Evolutionary conservation across 2,888 invertebrate species (phyloP), one percentile per base, ranked within the genome.

Genomic region (Andrena bicolor): DNA sequence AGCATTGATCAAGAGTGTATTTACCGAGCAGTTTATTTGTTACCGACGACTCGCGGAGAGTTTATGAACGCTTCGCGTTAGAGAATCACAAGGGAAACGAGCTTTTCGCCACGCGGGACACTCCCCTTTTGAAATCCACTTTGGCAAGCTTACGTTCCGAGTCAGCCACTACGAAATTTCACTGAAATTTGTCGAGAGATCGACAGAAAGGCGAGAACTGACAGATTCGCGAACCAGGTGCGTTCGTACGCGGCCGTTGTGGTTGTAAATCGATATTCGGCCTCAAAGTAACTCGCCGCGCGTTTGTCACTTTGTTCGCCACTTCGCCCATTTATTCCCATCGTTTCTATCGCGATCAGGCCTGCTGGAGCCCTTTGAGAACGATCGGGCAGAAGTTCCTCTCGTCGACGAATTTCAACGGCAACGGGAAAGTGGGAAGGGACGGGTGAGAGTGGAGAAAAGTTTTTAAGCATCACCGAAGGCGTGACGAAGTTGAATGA

Each of bases 161-260:
- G 16, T 16, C 16, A 41, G 1, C 41, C 41, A 5, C 16, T 41
- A 41, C 4, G 41, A 41, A 41, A 5, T 41, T 41, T 41, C 41
- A 4, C 4, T 13, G 41, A 41, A 13, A 16, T 41, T 41, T 26
- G 23, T 26, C 10, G 56, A 56, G 20, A 26, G 23, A 68, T 68
- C 35, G 53, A 49, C 28, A 26, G 70, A 16, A 28, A 63, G 23
- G 70, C 56, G 64, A 79, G 76, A 70, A 51, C 69, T 51, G 83
- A 61, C 76, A 83, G 76, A 82, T 83, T 72, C 75, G 63, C 72
- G 73, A 76, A 70, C 79, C 66, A 73, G 71, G 83, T 72, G 80
- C 71, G 70, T 76, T 76, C 76, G 63, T 61, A 63, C 68, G 51
- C 76, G 66, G 56, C 7, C 32, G 30, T 65, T 35, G 41, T 48